Evolutionary conservation across 2,888 invertebrate species (phyloP).

Genomic region (Colletes collaris): DNA sequence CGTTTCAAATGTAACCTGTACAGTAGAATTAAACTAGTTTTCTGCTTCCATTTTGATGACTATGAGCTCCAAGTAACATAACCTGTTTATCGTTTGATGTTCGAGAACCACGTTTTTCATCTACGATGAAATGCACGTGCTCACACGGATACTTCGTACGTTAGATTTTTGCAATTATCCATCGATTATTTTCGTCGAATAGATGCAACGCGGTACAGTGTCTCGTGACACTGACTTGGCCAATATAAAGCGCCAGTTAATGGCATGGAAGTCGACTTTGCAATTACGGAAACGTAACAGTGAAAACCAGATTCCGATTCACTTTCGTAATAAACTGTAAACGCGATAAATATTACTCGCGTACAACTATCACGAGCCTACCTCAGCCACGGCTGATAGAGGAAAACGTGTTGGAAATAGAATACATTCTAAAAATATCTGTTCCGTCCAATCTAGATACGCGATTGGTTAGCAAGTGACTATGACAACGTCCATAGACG

Average conservation of each 20-base stretch:
- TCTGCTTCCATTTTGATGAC: too few relatives aligned
- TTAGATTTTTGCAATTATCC: too few relatives aligned
- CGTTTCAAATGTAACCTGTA: too few relatives aligned
- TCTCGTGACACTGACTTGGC: not conserved
- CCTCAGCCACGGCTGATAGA: not conserved
- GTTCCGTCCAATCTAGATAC: conserved; percentile 22
- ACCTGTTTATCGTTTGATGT: too few relatives aligned
- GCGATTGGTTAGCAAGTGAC: not conserved
- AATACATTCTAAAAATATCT: conserved; percentile 31
- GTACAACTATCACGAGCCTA: conserved; percentile 23
- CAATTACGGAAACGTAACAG: not conserved
- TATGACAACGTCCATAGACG: conserved; percentile 15
- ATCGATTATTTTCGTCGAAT: not conserved
- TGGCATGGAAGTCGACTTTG: conserved; percentile 1
- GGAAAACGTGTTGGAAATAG: conserved; percentile 24
- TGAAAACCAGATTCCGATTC: not conserved
- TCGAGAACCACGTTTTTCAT: too few relatives aligned
- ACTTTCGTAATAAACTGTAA: not conserved
- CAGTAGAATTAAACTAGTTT: too few relatives aligned
- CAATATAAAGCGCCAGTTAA: not conserved
- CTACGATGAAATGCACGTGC: not conserved
- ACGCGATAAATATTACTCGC: conserved; percentile 6
- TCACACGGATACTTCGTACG: too few relatives aligned
- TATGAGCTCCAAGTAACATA: too few relatives aligned
- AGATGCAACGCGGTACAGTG: not conserved